Conservation (phyloP, 1,140 invertebrate genomes). For the Bacillus rossius region DNA sequence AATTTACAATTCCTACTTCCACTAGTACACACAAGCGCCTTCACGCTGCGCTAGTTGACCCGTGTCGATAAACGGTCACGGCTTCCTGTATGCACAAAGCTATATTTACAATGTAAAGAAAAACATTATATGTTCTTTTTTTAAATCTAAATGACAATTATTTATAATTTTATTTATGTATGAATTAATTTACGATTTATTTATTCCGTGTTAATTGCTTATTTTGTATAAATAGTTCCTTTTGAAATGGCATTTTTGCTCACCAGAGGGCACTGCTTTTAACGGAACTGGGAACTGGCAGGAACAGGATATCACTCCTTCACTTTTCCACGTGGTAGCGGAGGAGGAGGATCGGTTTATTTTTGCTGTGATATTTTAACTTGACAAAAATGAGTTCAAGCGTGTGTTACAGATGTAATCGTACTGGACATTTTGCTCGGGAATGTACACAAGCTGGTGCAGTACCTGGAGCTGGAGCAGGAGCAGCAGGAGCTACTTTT, state of each 20-base stretch:
- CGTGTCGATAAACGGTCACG: too few species aligned
- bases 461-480: slow-evolving; percentile 44
- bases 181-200: not conserved
- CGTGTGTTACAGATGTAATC: slow-evolving; percentile 87
- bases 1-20: too few species aligned
- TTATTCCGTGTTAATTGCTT: too few species aligned
- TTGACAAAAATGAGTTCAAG: slow-evolving; percentile 56
- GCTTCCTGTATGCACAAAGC: too few species aligned
- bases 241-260: not conserved
- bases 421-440: slow-evolving; percentile 78
- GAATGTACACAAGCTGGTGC: slow-evolving; percentile 66
- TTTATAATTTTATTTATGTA: not conserved
- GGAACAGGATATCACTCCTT: slow-evolving; percentile 11
- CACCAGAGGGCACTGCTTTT: not conserved
- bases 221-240: too few species aligned
- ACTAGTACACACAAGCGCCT: too few species aligned
- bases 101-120: too few species aligned
- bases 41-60: too few species aligned
- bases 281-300: slow-evolving; percentile 13
- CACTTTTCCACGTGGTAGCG: slow-evolving; percentile 16
- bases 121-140: too few species aligned
- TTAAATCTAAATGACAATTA: not conserved
- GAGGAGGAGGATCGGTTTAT: not conserved
- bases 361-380: not conserved
- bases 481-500: slow-evolving; percentile 43